A percentile compares a stretch with the other conserved stretches of the same genome.
Evolutionary conservation across 2,888 invertebrate genomes (phyloP).

Genomic region (Aleiodes leptofemur): DNA sequence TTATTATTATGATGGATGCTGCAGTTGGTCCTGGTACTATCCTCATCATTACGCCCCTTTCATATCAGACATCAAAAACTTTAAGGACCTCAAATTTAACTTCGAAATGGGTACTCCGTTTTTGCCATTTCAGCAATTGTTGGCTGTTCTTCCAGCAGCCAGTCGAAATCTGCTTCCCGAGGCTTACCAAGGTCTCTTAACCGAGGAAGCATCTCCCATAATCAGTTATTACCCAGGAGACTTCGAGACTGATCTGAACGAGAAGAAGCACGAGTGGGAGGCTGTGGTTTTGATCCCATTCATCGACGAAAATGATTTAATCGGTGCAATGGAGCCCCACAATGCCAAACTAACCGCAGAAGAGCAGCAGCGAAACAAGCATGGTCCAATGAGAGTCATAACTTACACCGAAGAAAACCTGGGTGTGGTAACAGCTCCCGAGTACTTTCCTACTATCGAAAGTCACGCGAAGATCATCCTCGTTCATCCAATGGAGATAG

Average conservation of each 20-base stretch:
- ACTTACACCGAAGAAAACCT: constrained; percentile 80
- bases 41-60: constrained; percentile 98
- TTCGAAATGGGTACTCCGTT: constrained; percentile 93
- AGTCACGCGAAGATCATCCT: constrained; percentile 78
- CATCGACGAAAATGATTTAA: constrained; percentile 84
- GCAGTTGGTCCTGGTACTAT: constrained; percentile 99
- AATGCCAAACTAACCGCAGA: constrained; percentile 81
- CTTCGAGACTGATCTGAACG: constrained; percentile 96
- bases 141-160: constrained; percentile 92
- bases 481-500: constrained; percentile 79
- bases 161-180: constrained; percentile 87
- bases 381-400: constrained; percentile 92
- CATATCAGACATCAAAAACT: constrained; percentile 93
- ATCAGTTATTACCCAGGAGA: constrained; percentile 93
- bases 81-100: constrained; percentile 85
- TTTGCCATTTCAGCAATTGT: constrained; percentile 92
- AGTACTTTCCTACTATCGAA: constrained; percentile 79
- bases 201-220: constrained; percentile 86
- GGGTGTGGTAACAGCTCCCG: constrained; percentile 79
- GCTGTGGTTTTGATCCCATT: constrained; percentile 95
- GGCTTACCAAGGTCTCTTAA: constrained; percentile 88
- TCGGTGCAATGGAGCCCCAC: constrained; percentile 84
- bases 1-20: constrained; percentile 97
- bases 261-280: constrained; percentile 97
- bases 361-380: constrained; percentile 86